Conservation (phyloP, 2,113 vertebrate species). For the Monopterus albus region DNA sequence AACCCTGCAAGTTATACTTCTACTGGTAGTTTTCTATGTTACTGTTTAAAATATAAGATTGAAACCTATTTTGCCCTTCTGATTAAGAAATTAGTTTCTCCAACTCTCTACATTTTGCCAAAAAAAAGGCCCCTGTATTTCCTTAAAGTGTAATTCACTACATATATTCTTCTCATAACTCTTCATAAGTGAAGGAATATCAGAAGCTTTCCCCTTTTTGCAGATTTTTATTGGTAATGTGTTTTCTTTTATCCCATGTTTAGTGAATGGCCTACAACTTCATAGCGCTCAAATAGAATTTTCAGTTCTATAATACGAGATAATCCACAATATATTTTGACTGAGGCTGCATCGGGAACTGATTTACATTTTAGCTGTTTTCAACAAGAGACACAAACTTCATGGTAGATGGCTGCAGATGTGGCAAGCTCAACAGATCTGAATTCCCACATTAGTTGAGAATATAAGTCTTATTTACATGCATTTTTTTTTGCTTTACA, state of each 20-base stretch:
- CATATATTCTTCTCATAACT: slow-evolving; percentile 4
- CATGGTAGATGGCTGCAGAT: slow-evolving; percentile 25
- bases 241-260: slow-evolving; percentile 7
- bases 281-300: slow-evolving; percentile 19
- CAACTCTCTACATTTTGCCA: slow-evolving; percentile 9
- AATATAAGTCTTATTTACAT: not conserved
- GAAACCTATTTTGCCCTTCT: slow-evolving; percentile 12
- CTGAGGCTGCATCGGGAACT: slow-evolving; percentile 37
- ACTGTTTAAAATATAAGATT: no score
- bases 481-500: not conserved
- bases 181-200: no score
- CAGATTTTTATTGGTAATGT: slow-evolving; percentile 46
- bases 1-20: not conserved
- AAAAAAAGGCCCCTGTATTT: slow-evolving; percentile 30
- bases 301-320: slow-evolving; percentile 26
- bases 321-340: slow-evolving; percentile 36
- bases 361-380: slow-evolving; percentile 32
- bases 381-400: slow-evolving; percentile 35
- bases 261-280: slow-evolving; percentile 4
- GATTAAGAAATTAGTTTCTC: slow-evolving; percentile 12
- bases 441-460: slow-evolving; percentile 17
- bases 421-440: slow-evolving; percentile 1
- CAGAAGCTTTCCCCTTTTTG: not conserved
- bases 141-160: slow-evolving; percentile 21
- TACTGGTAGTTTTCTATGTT: not conserved